These are phyloP conservation scores for Perithous albicinctus DNA, from an alignment of 2,888 invertebrate species.

Conservation along the genomic window DNA sequence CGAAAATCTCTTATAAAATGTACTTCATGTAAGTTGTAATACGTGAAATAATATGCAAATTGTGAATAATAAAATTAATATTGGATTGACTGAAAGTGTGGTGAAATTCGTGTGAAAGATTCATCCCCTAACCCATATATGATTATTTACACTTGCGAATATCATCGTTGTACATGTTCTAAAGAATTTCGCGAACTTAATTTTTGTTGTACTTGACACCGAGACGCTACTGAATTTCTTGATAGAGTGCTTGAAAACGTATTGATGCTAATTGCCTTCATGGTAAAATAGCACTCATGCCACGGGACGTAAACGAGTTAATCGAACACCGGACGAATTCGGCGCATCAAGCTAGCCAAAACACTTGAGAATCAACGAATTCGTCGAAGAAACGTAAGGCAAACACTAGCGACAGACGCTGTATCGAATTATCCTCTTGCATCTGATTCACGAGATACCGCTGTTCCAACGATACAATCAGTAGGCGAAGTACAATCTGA, in stretches of 20 bases:
- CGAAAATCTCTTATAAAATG: too few species aligned
- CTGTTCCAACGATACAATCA: neutral
- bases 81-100: neutral
- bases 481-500: neutral
- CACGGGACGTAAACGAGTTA: neutral
- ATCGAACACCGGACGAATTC: neutral
- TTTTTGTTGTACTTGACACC: neutral
- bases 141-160: too few species aligned
- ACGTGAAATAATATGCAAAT: neutral
- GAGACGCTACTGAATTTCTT: neutral
- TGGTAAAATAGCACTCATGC: neutral
- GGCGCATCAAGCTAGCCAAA: neutral
- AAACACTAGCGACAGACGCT: neutral
- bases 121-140: too few species aligned
- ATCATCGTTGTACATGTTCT: neutral
- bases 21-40: too few species aligned
- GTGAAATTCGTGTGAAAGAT: neutral
- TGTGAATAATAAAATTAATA: neutral
- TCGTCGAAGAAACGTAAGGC: neutral
- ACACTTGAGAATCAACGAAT: neutral
- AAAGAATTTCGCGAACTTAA: neutral
- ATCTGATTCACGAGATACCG: neutral
- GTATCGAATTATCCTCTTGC: neutral
- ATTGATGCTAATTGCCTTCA: neutral
- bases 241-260: neutral